Conservation (phyloP, 2,797 vertebrate species). For the Gouania willdenowi region DNA sequence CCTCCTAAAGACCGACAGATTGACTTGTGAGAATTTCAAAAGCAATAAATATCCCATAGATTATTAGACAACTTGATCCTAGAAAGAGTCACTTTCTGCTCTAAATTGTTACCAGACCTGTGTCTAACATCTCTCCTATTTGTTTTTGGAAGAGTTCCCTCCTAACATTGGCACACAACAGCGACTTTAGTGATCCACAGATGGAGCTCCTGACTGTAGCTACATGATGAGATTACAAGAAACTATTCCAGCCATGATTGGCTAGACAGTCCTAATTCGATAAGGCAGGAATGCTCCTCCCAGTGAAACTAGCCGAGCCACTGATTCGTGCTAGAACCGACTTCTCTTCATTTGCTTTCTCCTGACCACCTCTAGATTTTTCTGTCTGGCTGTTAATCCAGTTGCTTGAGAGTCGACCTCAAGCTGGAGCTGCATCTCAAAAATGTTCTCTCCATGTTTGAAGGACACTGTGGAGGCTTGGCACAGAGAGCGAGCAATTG, state of each 20-base stretch:
- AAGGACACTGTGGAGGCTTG: constrained; percentile 17
- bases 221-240: constrained; percentile 47
- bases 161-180: constrained; percentile 9
- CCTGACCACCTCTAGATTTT: constrained; percentile 36
- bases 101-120: neutral
- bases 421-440: neutral
- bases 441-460: constrained; percentile 26
- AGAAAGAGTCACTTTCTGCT: too few relatives aligned
- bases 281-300: constrained; percentile 27
- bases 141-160: constrained; percentile 14
- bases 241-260: constrained; percentile 25
- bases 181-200: constrained; percentile 9
- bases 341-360: constrained; percentile 25
- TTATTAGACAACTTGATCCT: too few relatives aligned
- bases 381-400: constrained; percentile 55
- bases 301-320: constrained; percentile 17
- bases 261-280: constrained; percentile 2
- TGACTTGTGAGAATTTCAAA: too few relatives aligned
- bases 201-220: constrained; percentile 15
- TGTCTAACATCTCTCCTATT: constrained; percentile 21
- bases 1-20: too few relatives aligned
- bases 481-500: too few relatives aligned
- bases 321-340: constrained; percentile 37
- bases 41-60: too few relatives aligned
- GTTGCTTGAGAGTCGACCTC: constrained; percentile 18